These are phyloP conservation scores for Stichodactyla mertensii DNA, from an alignment of 64 coral and sea anemone species.

Conservation along the genomic window DNA sequence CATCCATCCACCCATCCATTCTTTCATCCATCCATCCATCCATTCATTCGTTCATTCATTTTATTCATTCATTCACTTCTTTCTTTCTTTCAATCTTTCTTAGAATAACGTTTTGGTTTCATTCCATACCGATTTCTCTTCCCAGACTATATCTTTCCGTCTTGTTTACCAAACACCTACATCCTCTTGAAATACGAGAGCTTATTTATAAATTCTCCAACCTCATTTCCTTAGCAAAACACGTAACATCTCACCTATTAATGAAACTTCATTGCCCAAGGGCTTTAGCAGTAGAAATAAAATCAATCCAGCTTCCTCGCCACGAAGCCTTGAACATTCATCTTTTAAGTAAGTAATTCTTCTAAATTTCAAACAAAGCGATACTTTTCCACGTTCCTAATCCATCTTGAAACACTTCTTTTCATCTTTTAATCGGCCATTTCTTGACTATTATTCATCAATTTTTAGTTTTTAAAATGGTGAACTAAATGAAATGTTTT, in stretches of 20 bases:
- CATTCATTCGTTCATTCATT: neutral
- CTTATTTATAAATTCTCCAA: slow-evolving; percentile 3
- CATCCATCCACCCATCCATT: no score
- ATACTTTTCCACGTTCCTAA: no score
- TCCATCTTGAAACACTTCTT: no score
- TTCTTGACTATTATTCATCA: no score
- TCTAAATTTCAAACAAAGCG: neutral
- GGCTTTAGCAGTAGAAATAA: neutral
- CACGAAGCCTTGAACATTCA: neutral
- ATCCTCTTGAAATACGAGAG: neutral
- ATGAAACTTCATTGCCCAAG: neutral
- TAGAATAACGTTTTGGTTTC: neutral
- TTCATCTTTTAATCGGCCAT: no score
- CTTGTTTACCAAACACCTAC: slow-evolving; percentile 4
- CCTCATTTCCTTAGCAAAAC: neutral
- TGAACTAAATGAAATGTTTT: no score
- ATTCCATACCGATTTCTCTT: neutral
- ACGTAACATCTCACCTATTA: neutral
- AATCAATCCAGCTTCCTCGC: neutral
- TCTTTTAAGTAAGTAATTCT: neutral
- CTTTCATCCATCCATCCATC: no score
- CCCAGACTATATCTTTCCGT: neutral
- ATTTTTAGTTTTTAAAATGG: no score
- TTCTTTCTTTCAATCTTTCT: neutral
- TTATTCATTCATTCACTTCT: neutral